Conservation (phyloP, 2,113 vertebrate species). For the Ascaphus truei region DNA sequence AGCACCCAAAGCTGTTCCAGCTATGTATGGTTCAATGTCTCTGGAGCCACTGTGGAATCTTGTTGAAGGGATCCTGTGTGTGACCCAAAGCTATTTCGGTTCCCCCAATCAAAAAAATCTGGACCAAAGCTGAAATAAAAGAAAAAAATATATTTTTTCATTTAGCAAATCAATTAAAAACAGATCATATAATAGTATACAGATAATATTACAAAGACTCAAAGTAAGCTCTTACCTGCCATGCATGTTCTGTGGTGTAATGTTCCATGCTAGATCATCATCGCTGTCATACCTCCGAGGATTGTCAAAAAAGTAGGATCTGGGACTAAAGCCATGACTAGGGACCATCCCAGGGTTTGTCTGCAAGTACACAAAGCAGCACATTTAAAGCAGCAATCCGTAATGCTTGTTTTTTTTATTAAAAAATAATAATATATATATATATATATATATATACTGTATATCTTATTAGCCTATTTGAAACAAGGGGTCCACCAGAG, state of each 20-base stretch:
- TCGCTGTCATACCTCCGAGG: slow-evolving; percentile 93
- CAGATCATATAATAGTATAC: background rate
- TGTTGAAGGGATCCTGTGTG: background rate
- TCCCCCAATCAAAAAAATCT: background rate
- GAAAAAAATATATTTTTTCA: background rate
- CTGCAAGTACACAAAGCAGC: slow-evolving; percentile 48
- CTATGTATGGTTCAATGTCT: background rate
- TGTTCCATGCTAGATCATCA: slow-evolving; percentile 89
- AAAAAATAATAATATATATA: too few species aligned
- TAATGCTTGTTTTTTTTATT: too few species aligned
- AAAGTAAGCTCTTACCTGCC: slow-evolving; percentile 90
- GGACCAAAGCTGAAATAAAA: background rate
- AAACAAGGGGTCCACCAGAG: too few species aligned
- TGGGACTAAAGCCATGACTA: slow-evolving; percentile 80
- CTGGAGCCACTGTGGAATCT: background rate
- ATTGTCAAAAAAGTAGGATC: slow-evolving; percentile 95
- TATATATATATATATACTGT: too few species aligned
- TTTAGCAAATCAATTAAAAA: accelerated
- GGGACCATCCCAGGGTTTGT: slow-evolving; percentile 74
- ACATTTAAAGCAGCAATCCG: too few species aligned
- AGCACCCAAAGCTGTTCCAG: background rate
- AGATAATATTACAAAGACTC: too few species aligned
- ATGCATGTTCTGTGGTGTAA: slow-evolving; percentile 80
- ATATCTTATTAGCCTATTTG: too few species aligned
- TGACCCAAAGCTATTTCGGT: background rate